A percentile compares a stretch with the other conserved stretches of the same genome.
These are phyloP conservation scores for Spodoptera litura DNA, from an alignment of 1,140 invertebrate species.

Conservation along the genomic window DNA sequence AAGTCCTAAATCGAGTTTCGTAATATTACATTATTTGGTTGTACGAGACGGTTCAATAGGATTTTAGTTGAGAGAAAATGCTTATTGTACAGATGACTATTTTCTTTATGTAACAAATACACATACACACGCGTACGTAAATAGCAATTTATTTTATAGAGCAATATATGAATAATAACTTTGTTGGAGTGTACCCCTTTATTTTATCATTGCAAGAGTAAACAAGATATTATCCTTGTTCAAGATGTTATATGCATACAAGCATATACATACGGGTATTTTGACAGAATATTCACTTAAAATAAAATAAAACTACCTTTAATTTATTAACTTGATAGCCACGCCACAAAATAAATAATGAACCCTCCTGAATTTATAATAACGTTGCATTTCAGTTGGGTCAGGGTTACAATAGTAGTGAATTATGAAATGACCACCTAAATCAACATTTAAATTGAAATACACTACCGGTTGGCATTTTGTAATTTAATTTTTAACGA, in stretches of 20 bases:
- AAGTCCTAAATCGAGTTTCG: background rate
- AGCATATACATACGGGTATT: too few relatives aligned
- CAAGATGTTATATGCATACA: too few relatives aligned
- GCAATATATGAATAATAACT: background rate
- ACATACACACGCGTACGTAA: background rate
- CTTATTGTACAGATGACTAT: too few relatives aligned
- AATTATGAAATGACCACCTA: slow-evolving; percentile 5
- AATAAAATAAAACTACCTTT: too few relatives aligned
- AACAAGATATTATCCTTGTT: too few relatives aligned
- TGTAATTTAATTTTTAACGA: background rate
- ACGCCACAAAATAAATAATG: background rate
- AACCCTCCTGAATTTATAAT: background rate
- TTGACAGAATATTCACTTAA: too few relatives aligned
- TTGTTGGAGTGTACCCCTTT: background rate
- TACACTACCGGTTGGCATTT: background rate
- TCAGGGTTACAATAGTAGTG: background rate
- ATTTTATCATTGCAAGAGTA: background rate
- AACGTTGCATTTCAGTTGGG: slow-evolving; percentile 8
- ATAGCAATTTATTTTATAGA: background rate
- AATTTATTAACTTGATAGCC: too few relatives aligned
- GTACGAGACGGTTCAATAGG: background rate
- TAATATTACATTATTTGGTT: background rate
- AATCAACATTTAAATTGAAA: slow-evolving; percentile 23
- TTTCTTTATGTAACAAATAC: too few relatives aligned
- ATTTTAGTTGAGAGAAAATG: background rate